Base-by-base conservation (phyloP, 2,888 invertebrate species). In the Orchestes rusci region DNA sequence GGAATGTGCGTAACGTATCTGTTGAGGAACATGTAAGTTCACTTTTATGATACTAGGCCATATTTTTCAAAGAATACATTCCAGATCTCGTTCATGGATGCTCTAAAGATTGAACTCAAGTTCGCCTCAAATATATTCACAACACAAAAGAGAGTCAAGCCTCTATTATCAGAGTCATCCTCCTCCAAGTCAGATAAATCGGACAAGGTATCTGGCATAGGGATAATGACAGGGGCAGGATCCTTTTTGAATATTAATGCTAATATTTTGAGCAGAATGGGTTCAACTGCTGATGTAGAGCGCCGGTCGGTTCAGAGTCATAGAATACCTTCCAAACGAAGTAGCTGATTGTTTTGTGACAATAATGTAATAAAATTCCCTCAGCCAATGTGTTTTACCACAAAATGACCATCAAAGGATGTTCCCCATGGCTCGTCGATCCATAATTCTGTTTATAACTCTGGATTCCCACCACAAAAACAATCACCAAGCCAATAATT, bases 1-100 rank as follows among this genome's bases (percentile, higher is more conserved):
- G 89, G 79, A 88, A 91, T 62, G 80, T 88, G 2, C 76, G 82
- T 54, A 75, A 83, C 56, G 79, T 88, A 33, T 79, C 87, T n/a
- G 80, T 83, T 1, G 82, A 84, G 51, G 85, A 89, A 66, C 84
- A 82, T 74, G 89, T 88, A 62, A 65, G 68, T 3, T 20, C n/a
- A 23, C 13, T 4, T 36, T 20, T 27, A 16, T 36, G 5, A 12
- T 3, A 16, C 18, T 10, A 5, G 2, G n/a, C 27, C 10, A 38
- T 13, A 23, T 23, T 16, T 3, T 3, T 39, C 5, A 17, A 39
- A 19, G n/a, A 16, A 13, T 31, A 17, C 23, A 33, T 36, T 12
- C 18, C 63, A 85, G 84, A 76, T 84, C 59, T 75, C 80, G 0
- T 77, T 77, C 16, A 66, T 71, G 37, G 81, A 84, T 57, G 84